Conservation (phyloP, 2,113 vertebrate species). For the Tamias sibiricus region DNA sequence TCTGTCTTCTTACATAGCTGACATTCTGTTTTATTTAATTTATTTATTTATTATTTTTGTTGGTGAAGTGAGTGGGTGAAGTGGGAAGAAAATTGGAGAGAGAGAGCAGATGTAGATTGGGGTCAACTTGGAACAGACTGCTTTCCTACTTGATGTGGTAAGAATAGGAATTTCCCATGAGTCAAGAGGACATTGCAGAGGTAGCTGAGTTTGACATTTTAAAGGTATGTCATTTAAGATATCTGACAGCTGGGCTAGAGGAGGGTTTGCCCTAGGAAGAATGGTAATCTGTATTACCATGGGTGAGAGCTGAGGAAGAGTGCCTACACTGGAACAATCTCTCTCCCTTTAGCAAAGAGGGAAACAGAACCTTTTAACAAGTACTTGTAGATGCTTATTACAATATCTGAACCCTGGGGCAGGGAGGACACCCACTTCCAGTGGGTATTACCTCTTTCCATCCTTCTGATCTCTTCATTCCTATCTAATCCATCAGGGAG, state of each 20-base stretch:
- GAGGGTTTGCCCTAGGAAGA: neutral
- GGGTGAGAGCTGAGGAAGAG: no score
- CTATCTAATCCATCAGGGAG: neutral
- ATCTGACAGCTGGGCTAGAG: neutral
- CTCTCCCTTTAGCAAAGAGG: neutral
- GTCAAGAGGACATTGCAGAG: neutral
- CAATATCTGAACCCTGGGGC: neutral
- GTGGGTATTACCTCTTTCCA: neutral
- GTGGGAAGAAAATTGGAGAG: neutral
- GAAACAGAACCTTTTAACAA: neutral
- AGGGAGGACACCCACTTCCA: neutral
- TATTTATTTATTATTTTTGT: neutral
- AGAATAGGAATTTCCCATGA: neutral
- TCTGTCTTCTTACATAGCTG: neutral
- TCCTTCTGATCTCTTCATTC: neutral
- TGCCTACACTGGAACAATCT: neutral
- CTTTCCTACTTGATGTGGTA: neutral
- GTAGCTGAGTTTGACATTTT: neutral
- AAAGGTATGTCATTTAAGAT: neutral
- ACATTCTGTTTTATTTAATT: neutral
- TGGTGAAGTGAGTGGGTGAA: no score
- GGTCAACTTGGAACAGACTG: neutral
- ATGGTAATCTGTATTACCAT: neutral
- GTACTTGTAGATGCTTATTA: neutral
- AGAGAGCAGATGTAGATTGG: neutral